Evolutionary conservation across 2,113 vertebrate genomes (phyloP), one percentile per base, ranked within the genome.

Genomic region (Prolemur simus): DNA sequence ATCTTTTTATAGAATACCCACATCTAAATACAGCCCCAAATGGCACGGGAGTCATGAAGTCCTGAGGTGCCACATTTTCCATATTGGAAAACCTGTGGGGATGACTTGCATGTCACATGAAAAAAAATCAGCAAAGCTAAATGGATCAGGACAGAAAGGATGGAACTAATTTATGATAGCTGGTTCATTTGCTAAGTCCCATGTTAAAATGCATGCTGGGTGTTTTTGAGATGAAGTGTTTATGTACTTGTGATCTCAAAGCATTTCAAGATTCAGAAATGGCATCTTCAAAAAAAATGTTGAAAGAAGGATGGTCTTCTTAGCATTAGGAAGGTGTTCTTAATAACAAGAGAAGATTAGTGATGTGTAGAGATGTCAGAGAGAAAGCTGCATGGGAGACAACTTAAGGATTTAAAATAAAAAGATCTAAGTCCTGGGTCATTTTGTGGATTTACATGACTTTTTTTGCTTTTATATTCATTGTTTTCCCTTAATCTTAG

Each of bases 171-270:
- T 66, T 86, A 64, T 49, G 49, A 77, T 25, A 25, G 52, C 56
- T 90, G 56, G 74, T 64, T 42, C 45, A 45, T 63, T 58, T 45
- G n/a, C 7, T 52, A 29, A 78, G 52, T 64, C 64, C 52, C 42
- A 20, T 45, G 39, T 71, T 80, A 89, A 89, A 90, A 96, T 3
- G 12, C 64, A 68, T 4, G 21, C 10, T 15, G 74, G 58, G 74
- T 76, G 37, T 82, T 76, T 95, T 96, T 47, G 89, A 42, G 83
- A 83, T 63, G 49, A 86, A 94, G 54, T 85, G 76, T 91, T 96
- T 78, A 81, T 80, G 60, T 42, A 74, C 32, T 84, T 73, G n/a
- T n/a, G 74, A 95, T 78, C 42, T 85, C 18, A 45, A 86, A 49
- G 42, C 66, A 69, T 58, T 96, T 95, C 63, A 63, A 39, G 80